Percentiles rank a stretch among this genome's conserved stretches.
Evolutionary conservation across 2,888 invertebrate genomes (phyloP).

Genomic region (Julus scandinavius): DNA sequence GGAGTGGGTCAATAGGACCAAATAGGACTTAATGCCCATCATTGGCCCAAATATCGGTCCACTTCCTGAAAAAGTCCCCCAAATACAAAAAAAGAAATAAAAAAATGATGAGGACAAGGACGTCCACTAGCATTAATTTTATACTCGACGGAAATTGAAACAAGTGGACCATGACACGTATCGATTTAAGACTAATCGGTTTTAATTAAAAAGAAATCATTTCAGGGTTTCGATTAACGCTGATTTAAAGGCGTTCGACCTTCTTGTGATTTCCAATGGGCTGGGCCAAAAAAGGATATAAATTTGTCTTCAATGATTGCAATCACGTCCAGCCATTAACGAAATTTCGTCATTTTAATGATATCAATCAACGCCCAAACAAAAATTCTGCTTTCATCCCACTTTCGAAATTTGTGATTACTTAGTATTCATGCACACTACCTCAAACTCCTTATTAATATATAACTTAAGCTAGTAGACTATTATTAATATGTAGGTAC

Average conservation of each 20-base stretch:
- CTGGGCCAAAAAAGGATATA: neutral
- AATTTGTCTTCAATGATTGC: neutral
- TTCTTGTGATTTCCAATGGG: neutral
- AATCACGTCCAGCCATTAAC: neutral
- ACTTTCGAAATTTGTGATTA: neutral
- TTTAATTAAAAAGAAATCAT: neutral
- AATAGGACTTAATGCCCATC: neutral
- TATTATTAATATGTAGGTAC: too few species aligned
- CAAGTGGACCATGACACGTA: slow-evolving; percentile 33
- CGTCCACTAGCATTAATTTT: slow-evolving; percentile 18
- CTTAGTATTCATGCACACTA: too few species aligned
- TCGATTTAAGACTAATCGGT: neutral
- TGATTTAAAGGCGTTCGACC: slow-evolving; percentile 7
- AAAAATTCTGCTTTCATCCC: neutral
- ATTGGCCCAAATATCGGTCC: slow-evolving; percentile 16
- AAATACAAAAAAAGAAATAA: neutral
- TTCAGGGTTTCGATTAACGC: slow-evolving; percentile 27
- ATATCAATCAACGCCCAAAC: neutral
- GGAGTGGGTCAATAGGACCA: neutral
- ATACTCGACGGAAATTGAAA: neutral
- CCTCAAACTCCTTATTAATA: too few species aligned
- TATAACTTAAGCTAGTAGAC: too few species aligned
- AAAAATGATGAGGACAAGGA: slow-evolving; percentile 25
- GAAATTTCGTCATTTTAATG: neutral
- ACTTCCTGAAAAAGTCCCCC: neutral